phyloP scores from a whole-genome alignment of 2,797 vertebrate species.

The Tamandua tetradactyla region DNA sequence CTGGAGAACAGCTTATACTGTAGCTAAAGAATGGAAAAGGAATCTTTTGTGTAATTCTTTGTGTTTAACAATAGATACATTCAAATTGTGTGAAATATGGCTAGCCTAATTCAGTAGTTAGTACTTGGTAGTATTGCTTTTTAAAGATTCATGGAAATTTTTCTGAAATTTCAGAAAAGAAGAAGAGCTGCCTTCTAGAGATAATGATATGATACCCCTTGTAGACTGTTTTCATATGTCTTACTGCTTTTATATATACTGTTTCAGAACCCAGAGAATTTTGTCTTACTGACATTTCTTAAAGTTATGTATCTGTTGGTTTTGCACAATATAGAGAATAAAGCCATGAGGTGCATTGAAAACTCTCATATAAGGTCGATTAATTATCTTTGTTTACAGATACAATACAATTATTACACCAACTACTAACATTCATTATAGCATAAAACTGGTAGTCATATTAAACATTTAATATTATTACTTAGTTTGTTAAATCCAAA shows the following conservation, averaged over 20 bases:
- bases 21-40: background rate
- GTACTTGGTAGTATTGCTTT: background rate
- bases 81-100: background rate
- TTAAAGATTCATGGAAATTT: background rate
- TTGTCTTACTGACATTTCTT: background rate
- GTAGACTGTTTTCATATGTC: background rate
- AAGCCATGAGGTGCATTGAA: background rate
- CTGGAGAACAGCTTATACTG: background rate
- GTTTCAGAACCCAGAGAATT: background rate
- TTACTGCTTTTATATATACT: background rate
- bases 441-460: background rate
- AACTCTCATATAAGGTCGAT: conserved; percentile 25
- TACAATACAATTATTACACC: background rate
- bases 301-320: conserved; percentile 21
- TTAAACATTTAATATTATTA: background rate
- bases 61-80: background rate
- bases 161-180: background rate
- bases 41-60: conserved; percentile 31
- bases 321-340: conserved; percentile 44
- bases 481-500: background rate
- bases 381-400: background rate
- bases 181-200: background rate
- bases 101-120: background rate
- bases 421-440: background rate
- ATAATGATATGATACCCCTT: background rate